Percentiles rank a stretch among this genome's conserved stretches.
Conservation (phyloP, 1,140 invertebrate species). For the Bursaphelenchus mucronatus region DNA sequence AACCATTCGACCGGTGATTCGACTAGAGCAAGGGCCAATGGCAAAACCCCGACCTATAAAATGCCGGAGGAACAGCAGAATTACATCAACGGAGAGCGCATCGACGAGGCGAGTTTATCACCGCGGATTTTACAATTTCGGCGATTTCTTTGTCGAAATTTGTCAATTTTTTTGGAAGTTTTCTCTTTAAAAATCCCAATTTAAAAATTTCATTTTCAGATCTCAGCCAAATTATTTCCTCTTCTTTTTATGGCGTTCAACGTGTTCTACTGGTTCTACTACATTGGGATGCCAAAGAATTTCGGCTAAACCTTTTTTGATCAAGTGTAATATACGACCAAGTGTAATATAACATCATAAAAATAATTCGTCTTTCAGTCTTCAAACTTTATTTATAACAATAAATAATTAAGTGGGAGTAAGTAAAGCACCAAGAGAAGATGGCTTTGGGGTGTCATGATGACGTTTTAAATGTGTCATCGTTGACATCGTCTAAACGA, state of each 20-base stretch:
- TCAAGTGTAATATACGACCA: too few species aligned
- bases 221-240: constrained; percentile 58
- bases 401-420: too few species aligned
- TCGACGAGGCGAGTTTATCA: constrained; percentile 57
- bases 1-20: constrained; percentile 1
- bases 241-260: constrained; percentile 58
- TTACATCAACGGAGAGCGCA: constrained; percentile 43
- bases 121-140: not conserved
- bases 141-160: not conserved
- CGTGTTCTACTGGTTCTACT: constrained; percentile 60
- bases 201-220: constrained; percentile 38
- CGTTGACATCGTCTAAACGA: too few species aligned
- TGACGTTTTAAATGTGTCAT: too few species aligned
- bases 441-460: too few species aligned
- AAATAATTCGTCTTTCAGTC: too few species aligned
- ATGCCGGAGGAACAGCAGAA: not conserved
- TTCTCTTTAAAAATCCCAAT: constrained; percentile 17
- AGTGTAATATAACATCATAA: too few species aligned
- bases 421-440: too few species aligned
- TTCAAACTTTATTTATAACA: too few species aligned
- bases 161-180: not conserved
- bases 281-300: constrained; percentile 51
- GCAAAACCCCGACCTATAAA: not conserved
- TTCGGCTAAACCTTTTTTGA: not conserved
- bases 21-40: constrained; percentile 1